Conservation (phyloP, 2,113 vertebrate genomes). For the Smithornis capensis region DNA sequence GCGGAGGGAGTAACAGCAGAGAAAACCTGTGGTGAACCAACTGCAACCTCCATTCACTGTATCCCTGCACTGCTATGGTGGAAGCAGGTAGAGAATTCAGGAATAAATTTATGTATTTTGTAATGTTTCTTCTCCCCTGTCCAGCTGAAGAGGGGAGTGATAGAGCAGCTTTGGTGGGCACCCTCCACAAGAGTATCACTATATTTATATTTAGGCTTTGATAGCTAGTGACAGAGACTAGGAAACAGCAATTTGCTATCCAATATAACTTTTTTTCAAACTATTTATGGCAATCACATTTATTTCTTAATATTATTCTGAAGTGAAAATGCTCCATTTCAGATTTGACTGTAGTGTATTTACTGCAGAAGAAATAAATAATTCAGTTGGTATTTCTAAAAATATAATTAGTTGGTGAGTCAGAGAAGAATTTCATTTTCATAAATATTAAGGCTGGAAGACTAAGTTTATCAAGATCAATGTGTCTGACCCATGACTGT, state of each 20-base stretch:
- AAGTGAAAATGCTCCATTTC: neutral
- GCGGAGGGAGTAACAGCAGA: neutral
- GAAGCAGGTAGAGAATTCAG: neutral
- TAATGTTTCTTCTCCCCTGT: neutral
- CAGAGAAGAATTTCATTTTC: constrained; percentile 27
- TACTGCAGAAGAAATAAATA: constrained; percentile 26
- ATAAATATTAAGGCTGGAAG: constrained; percentile 13
- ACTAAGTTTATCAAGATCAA: neutral
- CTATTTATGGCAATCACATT: neutral
- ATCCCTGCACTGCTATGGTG: neutral
- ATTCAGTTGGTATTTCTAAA: constrained; percentile 43
- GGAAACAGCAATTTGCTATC: neutral
- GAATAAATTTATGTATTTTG: neutral
- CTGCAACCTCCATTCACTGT: neutral
- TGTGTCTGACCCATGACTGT: neutral
- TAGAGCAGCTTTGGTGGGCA: neutral
- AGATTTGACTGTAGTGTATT: neutral
- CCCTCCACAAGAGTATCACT: neutral
- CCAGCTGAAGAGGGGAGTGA: neutral
- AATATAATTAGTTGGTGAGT: constrained; percentile 42
- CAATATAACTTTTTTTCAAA: neutral
- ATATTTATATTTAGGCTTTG: neutral
- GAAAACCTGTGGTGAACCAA: neutral
- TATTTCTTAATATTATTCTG: neutral
- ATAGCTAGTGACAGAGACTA: neutral